Evolutionary conservation across 2,888 invertebrate genomes (phyloP).

Genomic region (Slavum lentiscoides): DNA sequence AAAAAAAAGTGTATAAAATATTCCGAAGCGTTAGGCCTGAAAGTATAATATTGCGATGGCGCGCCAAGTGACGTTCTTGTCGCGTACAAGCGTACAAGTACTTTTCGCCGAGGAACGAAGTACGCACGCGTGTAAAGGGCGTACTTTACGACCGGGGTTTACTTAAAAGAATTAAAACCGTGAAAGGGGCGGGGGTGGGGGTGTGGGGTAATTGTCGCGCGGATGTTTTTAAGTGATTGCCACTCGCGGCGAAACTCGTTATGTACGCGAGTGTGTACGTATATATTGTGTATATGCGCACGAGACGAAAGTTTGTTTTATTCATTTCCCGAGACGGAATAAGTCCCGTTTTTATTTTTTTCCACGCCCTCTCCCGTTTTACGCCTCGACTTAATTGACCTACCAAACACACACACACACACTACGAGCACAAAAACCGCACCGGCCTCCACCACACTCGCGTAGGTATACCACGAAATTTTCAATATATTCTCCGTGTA

Average conservation of each 20-base stretch:
- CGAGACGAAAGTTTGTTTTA: slow-evolving; percentile 27
- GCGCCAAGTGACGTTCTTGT: too few relatives aligned
- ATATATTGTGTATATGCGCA: too few relatives aligned
- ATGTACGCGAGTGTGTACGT: too few relatives aligned
- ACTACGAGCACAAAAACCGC: neutral
- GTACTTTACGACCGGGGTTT: slow-evolving; percentile 15
- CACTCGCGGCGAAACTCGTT: neutral
- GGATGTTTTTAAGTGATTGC: slow-evolving; percentile 39
- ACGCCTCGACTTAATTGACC: neutral
- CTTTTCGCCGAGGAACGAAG: neutral
- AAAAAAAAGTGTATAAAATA: too few relatives aligned
- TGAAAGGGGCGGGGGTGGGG: too few relatives aligned
- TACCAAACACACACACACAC: neutral
- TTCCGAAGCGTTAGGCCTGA: too few relatives aligned
- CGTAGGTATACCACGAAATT: too few relatives aligned
- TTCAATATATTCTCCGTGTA: too few relatives aligned
- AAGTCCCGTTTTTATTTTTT: neutral
- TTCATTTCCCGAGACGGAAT: slow-evolving; percentile 23
- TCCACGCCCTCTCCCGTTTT: too few relatives aligned
- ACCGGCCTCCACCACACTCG: too few relatives aligned
- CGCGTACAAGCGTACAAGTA: neutral
- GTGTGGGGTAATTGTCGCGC: slow-evolving; percentile 27
- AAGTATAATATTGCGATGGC: too few relatives aligned
- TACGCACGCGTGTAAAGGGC: neutral
- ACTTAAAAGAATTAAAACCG: slow-evolving; percentile 26